Percentiles rank a stretch among this genome's conserved stretches.
phyloP scores from a whole-genome alignment of 2,888 invertebrate genomes.

The Idaea straminata region DNA sequence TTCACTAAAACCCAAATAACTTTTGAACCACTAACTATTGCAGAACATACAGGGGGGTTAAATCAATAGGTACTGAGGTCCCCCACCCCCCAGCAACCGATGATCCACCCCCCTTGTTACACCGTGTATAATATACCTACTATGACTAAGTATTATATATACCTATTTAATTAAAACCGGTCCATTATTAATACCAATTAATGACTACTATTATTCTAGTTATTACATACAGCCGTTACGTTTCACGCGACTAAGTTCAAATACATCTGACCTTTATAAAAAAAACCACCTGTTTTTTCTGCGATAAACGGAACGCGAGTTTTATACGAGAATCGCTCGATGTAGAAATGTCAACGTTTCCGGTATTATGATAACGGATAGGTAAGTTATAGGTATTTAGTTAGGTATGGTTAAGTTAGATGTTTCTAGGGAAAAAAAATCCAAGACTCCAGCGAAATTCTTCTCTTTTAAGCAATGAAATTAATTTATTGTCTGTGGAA shows the following conservation, averaged over 20 bases:
- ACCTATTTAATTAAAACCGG: too few species aligned
- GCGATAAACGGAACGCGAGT: neutral
- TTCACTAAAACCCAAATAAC: too few species aligned
- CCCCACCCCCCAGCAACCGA: too few species aligned
- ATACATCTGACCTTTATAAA: neutral
- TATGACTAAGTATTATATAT: too few species aligned
- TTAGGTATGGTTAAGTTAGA: neutral
- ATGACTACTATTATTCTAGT: neutral
- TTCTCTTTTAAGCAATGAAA: too few species aligned
- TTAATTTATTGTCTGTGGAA: too few species aligned
- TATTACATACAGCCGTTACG: neutral
- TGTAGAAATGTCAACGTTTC: neutral
- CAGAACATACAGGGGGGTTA: too few species aligned
- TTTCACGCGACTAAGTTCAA: neutral
- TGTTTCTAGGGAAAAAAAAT: neutral
- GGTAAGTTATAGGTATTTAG: neutral
- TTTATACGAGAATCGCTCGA: neutral
- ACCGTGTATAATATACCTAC: too few species aligned
- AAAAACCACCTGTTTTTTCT: neutral
- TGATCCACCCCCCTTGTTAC: too few species aligned
- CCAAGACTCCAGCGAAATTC: too few species aligned
- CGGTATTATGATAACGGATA: neutral
- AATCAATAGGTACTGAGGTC: too few species aligned
- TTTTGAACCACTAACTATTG: too few species aligned
- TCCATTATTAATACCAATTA: neutral